Base-by-base conservation (phyloP, 2,888 invertebrate species). In the Xestia rhomboidea region DNA sequence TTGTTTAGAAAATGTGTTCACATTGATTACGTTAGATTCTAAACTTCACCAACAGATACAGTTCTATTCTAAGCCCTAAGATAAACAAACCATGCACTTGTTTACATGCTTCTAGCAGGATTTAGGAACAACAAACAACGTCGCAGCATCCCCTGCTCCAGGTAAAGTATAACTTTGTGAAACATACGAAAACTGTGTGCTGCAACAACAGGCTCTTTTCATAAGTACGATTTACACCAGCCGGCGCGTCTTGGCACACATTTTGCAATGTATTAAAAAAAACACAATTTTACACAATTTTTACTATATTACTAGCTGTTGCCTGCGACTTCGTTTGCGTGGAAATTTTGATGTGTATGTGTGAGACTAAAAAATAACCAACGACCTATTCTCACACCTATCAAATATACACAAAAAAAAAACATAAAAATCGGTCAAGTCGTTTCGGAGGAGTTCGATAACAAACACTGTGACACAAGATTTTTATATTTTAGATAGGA, bases 181-280 rank as follows among this genome's bases (percentile, higher is more conserved):
- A 77, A 82, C 63, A 85, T 46, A 81, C 74, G 18, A 11, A 57
- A 76, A 66, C 64, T 84, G 64, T 54, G n/a, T 30, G 66, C 41
- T 41, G 38, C 46, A 73, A 62, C 71, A 75, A 69, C 69, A 71
- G 7, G 54, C n/a, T 34, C 34, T 44, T 75, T 49, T 21, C 30
- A 24, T 24, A 54, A 11, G 54, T 18, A n/a, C n/a, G 5, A 10
- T 21, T 46, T 44, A 70, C 41, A 60, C 30, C 30, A 10, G 30
- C 3, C 30, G 60, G 21, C 10, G 21, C 30, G 1, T 2, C 18
- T 27, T 27, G 57, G 57, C 57, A 27, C 2, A 18, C 8, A 18
- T 27, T 54, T n/a, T 54, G 51, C 11, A 54, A 24, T 24, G 10
- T n/a, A n/a, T n/a, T n/a, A n/a, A n/a, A n/a, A n/a, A n/a, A n/a